Evolutionary conservation across 2,797 vertebrate species (phyloP).

Genomic region (Enteromius anoplus): DNA sequence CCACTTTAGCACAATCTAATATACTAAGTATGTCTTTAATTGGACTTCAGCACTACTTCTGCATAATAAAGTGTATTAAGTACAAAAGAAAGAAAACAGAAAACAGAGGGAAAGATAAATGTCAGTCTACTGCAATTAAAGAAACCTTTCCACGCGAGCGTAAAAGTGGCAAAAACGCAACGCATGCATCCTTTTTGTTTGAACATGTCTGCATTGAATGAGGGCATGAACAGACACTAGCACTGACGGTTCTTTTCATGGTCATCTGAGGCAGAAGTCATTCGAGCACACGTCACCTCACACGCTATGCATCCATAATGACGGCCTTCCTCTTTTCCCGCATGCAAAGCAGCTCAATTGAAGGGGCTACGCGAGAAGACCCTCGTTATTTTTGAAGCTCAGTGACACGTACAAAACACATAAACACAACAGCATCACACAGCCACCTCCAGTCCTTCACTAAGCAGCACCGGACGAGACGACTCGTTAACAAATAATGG

Average conservation of each 20-base stretch:
- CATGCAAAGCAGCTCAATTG: neutral
- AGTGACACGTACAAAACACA: slow-evolving; percentile 26
- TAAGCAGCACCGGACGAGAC: neutral
- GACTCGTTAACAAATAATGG: neutral
- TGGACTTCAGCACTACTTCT: too few relatives aligned
- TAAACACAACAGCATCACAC: slow-evolving; percentile 32
- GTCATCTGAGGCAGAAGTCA: slow-evolving; percentile 81
- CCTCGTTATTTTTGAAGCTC: slow-evolving; percentile 72
- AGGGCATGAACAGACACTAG: neutral
- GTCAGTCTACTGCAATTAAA: neutral
- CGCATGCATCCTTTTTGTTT: neutral
- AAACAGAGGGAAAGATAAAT: neutral
- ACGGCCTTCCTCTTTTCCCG: slow-evolving; percentile 83
- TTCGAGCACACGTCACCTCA: slow-evolving; percentile 91
- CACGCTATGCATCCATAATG: slow-evolving; percentile 92
- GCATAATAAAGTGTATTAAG: too few relatives aligned
- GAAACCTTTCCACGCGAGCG: neutral
- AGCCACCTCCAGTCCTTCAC: neutral
- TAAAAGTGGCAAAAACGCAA: neutral
- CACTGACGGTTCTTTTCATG: slow-evolving; percentile 44
- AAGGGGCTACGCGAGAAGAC: slow-evolving; percentile 86
- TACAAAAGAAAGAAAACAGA: neutral
- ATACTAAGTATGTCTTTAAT: too few relatives aligned
- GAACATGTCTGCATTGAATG: neutral
- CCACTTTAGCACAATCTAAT: too few relatives aligned